These are phyloP conservation scores for Mergus octosetaceus DNA, from an alignment of 2,797 vertebrate species.

Conservation along the genomic window DNA sequence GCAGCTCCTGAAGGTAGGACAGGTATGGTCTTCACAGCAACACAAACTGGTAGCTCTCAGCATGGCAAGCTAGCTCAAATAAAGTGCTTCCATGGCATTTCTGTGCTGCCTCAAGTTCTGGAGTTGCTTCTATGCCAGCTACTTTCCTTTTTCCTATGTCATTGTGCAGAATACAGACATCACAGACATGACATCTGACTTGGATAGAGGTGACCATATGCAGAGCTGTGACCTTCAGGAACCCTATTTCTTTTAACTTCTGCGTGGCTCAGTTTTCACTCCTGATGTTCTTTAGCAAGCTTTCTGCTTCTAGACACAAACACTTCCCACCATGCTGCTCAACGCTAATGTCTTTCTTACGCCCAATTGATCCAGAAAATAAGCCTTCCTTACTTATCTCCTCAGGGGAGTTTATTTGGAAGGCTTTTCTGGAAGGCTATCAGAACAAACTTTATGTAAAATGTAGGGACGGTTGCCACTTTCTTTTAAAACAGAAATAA, in stretches of 20 bases:
- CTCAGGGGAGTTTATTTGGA: neutral
- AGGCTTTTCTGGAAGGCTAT: neutral
- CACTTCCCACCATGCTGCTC: neutral
- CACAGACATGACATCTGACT: neutral
- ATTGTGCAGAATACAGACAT: neutral
- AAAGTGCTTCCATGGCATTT: neutral
- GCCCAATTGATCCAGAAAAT: neutral
- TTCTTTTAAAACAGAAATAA: slow-evolving; percentile 12
- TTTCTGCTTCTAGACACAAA: neutral
- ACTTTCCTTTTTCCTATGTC: accelerated
- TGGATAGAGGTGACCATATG: neutral
- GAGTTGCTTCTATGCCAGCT: neutral
- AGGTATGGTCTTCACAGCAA: neutral
- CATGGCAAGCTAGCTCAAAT: neutral
- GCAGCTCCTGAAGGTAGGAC: neutral
- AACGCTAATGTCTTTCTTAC: neutral
- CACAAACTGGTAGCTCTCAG: neutral
- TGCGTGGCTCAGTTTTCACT: neutral
- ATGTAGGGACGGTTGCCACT: neutral
- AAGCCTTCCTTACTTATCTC: neutral
- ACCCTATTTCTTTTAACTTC: neutral
- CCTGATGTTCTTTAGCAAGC: neutral
- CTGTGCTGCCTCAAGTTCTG: neutral
- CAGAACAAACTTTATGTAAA: neutral
- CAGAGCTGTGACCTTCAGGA: accelerated